phyloP scores from a whole-genome alignment of 2,797 vertebrate species.

The Luscinia megarhynchos region DNA sequence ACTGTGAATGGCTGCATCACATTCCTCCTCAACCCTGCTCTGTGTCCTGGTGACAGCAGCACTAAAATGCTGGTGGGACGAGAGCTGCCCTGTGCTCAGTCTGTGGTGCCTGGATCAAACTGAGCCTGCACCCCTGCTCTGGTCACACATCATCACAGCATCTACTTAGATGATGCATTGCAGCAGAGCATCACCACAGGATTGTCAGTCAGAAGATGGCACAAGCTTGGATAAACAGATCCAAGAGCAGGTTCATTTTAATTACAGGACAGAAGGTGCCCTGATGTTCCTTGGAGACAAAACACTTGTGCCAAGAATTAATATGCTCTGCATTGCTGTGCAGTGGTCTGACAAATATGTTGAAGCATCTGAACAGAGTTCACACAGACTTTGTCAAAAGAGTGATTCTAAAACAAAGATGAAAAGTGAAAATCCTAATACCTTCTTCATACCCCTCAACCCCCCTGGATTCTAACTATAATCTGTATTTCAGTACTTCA shows the following conservation, averaged over 20 bases:
- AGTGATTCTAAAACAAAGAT: constrained; percentile 44
- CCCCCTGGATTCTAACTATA: not conserved
- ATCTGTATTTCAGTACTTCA: constrained; percentile 42
- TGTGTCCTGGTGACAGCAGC: not conserved
- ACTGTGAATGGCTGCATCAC: not conserved
- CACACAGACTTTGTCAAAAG: constrained; percentile 23
- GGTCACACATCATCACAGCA: not conserved
- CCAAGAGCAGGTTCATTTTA: constrained; percentile 45
- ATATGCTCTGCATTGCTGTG: constrained; percentile 30
- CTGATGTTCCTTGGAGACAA: constrained; percentile 40
- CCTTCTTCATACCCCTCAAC: not conserved
- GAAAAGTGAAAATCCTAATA: constrained; percentile 45
- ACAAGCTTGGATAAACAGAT: not conserved
- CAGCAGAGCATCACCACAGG: not conserved
- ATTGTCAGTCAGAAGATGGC: constrained; percentile 12
- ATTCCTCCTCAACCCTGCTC: not conserved
- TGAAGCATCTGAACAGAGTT: constrained; percentile 38
- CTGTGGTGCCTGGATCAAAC: not conserved
- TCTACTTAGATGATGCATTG: not conserved
- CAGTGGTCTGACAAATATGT: constrained; percentile 35
- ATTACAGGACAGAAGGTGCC: constrained; percentile 53
- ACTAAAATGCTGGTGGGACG: accelerated
- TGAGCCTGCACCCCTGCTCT: accelerated
- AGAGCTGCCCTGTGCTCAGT: accelerated
- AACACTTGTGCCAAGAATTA: constrained; percentile 13